These are phyloP conservation scores for Phymanthus crucifer DNA, from an alignment of 92 coral and sea anemone species.

Conservation along the genomic window DNA sequence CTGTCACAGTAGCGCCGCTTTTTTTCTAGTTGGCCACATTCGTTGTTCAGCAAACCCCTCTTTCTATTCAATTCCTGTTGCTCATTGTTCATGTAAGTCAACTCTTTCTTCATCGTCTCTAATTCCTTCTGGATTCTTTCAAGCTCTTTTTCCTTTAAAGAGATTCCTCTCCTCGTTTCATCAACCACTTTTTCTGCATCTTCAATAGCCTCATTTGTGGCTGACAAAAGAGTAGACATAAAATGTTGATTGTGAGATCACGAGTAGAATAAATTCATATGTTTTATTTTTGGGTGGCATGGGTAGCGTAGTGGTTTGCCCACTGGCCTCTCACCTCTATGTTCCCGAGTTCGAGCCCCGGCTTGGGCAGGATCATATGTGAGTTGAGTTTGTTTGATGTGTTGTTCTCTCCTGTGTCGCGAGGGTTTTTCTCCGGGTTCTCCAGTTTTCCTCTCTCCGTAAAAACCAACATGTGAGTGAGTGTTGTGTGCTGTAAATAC, in stretches of 20 bases:
- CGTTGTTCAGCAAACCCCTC: conserved; percentile 34
- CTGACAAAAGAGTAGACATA: not conserved
- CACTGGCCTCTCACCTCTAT: too few species aligned
- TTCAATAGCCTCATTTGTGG: conserved; percentile 39
- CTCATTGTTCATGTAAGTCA: conserved; percentile 7
- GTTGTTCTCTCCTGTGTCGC: too few species aligned
- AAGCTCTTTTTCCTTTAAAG: conserved; percentile 16
- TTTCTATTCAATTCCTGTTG: conserved; percentile 22
- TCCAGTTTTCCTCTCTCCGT: too few species aligned
- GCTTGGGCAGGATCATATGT: too few species aligned
- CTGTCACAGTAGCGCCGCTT: conserved; percentile 60
- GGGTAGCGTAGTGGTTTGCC: too few species aligned
- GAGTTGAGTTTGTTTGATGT: too few species aligned
- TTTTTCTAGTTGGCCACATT: conserved; percentile 46
- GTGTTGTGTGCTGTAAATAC: too few species aligned
- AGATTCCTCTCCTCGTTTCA: not conserved
- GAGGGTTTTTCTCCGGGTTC: too few species aligned
- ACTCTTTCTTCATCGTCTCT: conserved; percentile 24
- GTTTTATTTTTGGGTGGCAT: too few species aligned
- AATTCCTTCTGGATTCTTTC: conserved; percentile 22
- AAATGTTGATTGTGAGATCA: not conserved
- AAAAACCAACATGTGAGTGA: too few species aligned
- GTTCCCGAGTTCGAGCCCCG: too few species aligned
- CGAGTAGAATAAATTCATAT: too few species aligned
- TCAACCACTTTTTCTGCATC: conserved; percentile 27